Evolutionary conservation across 2,113 vertebrate genomes (phyloP).

Genomic region (Chunga burmeisteri): DNA sequence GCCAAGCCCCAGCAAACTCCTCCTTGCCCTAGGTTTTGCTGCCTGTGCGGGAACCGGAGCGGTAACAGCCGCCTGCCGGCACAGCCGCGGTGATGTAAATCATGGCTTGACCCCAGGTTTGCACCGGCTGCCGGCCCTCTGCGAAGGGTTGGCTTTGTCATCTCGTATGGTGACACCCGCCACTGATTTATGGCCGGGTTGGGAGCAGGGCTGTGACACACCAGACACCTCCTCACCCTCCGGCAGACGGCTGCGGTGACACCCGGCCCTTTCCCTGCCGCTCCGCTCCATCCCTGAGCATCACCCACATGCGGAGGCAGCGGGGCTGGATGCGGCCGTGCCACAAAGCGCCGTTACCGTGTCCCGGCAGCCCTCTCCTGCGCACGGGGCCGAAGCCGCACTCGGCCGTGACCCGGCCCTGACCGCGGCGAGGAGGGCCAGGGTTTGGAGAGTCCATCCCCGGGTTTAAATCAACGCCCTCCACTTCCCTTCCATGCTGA

Average conservation of each 20-base stretch:
- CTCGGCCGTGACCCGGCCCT: neutral
- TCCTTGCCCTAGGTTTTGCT: neutral
- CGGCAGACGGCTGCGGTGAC: fast-evolving
- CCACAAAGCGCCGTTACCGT: fast-evolving
- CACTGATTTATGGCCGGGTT: neutral
- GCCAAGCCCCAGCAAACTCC: neutral
- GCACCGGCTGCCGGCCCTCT: neutral
- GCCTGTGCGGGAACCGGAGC: fast-evolving
- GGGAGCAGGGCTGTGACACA: neutral
- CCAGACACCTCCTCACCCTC: neutral
- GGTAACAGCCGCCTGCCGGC: neutral
- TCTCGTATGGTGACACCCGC: neutral
- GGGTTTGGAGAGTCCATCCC: neutral
- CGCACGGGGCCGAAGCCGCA: neutral
- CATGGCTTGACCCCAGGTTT: neutral
- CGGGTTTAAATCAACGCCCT: conserved; percentile 32
- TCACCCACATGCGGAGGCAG: fast-evolving
- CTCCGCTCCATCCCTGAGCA: neutral
- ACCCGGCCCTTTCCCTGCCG: no score
- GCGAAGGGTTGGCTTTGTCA: neutral
- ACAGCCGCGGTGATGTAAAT: neutral
- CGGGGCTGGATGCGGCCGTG: fast-evolving
- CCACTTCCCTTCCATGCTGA: conserved; percentile 36
- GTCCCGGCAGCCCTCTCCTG: neutral
- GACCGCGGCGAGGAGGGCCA: neutral